Evolutionary conservation across 2,797 vertebrate species (phyloP).

Genomic region (Cygnus olor): DNA sequence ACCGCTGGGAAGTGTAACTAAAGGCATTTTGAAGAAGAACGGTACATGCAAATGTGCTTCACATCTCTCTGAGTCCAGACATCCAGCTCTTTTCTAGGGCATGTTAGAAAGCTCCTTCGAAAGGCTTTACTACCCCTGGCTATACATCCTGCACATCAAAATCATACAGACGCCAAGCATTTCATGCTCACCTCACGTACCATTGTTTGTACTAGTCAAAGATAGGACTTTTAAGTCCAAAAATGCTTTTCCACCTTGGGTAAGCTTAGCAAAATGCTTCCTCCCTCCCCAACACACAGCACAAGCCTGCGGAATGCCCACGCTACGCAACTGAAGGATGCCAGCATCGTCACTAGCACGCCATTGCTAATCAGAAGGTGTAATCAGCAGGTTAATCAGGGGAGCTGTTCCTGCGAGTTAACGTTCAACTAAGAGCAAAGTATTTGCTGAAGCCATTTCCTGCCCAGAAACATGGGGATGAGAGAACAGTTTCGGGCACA

Average conservation of each 20-base stretch:
- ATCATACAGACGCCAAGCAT: accelerated
- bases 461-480: not conserved
- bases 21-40: not conserved
- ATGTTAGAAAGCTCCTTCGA: not conserved
- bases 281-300: accelerated
- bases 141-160: accelerated
- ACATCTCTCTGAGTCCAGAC: not conserved
- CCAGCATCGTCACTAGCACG: not conserved
- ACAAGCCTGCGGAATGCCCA: accelerated
- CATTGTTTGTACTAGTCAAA: not conserved
- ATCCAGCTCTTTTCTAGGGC: not conserved
- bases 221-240: accelerated
- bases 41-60: accelerated
- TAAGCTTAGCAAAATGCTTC: not conserved
- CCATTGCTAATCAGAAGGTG: not conserved
- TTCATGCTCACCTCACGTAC: not conserved
- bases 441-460: not conserved
- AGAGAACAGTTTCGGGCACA: accelerated
- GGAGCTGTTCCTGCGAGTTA: slow-evolving; percentile 7
- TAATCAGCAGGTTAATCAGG: not conserved
- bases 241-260: accelerated
- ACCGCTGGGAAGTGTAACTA: not conserved
- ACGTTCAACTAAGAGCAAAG: slow-evolving; percentile 26
- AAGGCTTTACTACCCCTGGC: accelerated
- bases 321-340: not conserved